Conservation (phyloP, 2,113 vertebrate species). For the Silurus glanis region DNA sequence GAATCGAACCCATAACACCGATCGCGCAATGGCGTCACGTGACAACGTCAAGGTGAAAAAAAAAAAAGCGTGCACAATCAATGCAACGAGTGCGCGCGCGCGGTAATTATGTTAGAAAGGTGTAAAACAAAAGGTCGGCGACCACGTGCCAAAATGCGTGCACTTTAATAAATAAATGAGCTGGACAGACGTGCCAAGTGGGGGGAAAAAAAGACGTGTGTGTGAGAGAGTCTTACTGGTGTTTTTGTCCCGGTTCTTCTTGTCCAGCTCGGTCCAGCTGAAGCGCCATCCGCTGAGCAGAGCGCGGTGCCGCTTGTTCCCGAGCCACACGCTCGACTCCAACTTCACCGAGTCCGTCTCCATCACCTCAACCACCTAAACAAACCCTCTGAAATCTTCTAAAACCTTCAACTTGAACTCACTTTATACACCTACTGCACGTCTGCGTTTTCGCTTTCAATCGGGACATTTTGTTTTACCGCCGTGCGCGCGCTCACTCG, state of each 20-base stretch:
- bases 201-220: background rate
- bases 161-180: no score
- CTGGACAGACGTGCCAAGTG: background rate
- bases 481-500: background rate
- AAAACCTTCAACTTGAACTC: no score
- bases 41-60: no score
- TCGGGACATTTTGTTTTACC: background rate
- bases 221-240: conserved; percentile 59
- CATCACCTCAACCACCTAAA: conserved; percentile 46
- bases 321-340: conserved; percentile 74
- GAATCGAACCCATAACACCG: no score
- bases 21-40: no score
- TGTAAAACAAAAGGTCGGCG: no score
- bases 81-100: no score
- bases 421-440: background rate
- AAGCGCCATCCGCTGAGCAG: conserved; percentile 72
- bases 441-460: background rate
- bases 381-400: background rate
- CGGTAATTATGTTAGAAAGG: no score
- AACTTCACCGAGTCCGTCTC: conserved; percentile 62
- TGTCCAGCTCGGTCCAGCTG: conserved; percentile 73
- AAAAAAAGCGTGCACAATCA: no score
- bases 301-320: conserved; percentile 66
- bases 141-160: no score
- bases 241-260: conserved; percentile 67